Percentiles rank a stretch among this genome's conserved stretches.
Conservation (phyloP, 1,140 invertebrate species). For the Mizuhopecten yessoensis region DNA sequence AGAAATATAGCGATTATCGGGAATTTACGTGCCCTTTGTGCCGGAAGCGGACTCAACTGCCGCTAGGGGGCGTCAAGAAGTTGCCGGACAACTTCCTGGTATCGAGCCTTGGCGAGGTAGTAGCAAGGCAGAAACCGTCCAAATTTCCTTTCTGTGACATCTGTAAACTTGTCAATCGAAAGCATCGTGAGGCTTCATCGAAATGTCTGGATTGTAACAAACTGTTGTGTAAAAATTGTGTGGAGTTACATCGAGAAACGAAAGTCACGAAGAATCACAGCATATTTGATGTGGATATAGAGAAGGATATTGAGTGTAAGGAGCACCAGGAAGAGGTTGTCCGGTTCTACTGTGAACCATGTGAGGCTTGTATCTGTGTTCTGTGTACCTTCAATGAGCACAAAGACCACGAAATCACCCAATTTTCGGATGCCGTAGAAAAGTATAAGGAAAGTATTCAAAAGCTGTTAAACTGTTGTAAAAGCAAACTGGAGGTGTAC, state of each 20-base stretch:
- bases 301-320: conserved; percentile 84
- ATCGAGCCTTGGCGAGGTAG: conserved; percentile 82
- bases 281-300: conserved; percentile 84
- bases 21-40: conserved; percentile 84
- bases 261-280: conserved; percentile 83
- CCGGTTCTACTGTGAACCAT: conserved; percentile 84
- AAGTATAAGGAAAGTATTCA: conserved; percentile 83
- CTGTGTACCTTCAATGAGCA: conserved; percentile 84
- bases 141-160: conserved; percentile 84
- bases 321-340: conserved; percentile 83
- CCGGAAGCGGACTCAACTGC: conserved; percentile 83
- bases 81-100: conserved; percentile 84
- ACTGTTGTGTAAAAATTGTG: conserved; percentile 82
- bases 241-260: conserved; percentile 82
- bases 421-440: conserved; percentile 82
- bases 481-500: conserved; percentile 79
- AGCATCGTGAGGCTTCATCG: conserved; percentile 82
- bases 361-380: conserved; percentile 83
- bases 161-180: conserved; percentile 82
- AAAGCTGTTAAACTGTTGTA: conserved; percentile 78
- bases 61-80: conserved; percentile 83
- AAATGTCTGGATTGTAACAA: conserved; percentile 84
- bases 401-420: conserved; percentile 83
- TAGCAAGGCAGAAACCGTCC: conserved; percentile 80
- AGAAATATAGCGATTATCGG: conserved; percentile 83